A percentile compares a stretch with the other conserved stretches of the same genome.
These are phyloP conservation scores for Phrynosoma platyrhinos DNA, from an alignment of 2,113 vertebrate species.

Conservation along the genomic window DNA sequence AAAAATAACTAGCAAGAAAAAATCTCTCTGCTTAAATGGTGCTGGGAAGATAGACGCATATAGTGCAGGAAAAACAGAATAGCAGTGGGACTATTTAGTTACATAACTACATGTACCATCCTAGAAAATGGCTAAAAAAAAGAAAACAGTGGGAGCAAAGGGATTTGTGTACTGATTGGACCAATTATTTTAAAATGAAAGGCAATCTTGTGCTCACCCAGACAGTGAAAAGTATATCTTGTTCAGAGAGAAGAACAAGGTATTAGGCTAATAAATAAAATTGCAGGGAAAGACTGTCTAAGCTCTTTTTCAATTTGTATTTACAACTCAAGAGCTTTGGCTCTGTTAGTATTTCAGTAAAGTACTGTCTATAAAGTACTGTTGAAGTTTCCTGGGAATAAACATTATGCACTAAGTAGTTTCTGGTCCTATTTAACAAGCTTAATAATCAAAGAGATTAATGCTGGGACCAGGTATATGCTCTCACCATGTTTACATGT, in stretches of 20 bases:
- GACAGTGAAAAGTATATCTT: conserved; percentile 21
- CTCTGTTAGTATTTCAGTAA: background rate
- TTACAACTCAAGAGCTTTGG: background rate
- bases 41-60: background rate
- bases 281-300: background rate
- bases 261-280: conserved; percentile 25
- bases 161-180: conserved; percentile 21
- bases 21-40: background rate
- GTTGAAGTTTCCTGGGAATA: background rate
- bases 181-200: background rate
- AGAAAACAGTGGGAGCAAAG: conserved; percentile 24
- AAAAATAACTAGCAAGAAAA: conserved; percentile 8
- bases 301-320: conserved; percentile 13
- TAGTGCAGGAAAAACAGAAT: conserved; percentile 18
- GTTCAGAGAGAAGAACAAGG: conserved; percentile 33
- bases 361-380: background rate
- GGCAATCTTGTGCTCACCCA: conserved; percentile 21
- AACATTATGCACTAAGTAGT: background rate
- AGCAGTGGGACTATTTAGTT: conserved; percentile 21
- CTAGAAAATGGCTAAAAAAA: conserved; percentile 31
- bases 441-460: background rate
- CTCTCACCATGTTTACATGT: background rate
- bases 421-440: background rate
- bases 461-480: background rate
- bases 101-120: background rate